phyloP scores from a whole-genome alignment of 2,113 vertebrate genomes.

The Cynopterus brachyotis region DNA sequence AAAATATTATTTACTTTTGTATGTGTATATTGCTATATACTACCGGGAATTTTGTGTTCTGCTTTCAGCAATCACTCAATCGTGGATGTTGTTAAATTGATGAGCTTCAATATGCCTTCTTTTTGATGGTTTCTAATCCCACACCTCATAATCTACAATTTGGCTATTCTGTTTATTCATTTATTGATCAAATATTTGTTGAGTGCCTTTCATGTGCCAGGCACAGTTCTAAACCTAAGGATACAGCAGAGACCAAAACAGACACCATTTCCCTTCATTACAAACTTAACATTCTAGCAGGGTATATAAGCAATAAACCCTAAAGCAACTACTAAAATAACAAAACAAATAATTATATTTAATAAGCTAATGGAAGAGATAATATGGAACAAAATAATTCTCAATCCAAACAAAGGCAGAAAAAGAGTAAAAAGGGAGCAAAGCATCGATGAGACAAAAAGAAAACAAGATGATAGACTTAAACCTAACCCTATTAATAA shows the following conservation, averaged over 20 bases:
- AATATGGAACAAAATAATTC: background rate
- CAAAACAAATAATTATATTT: background rate
- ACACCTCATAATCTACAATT: background rate
- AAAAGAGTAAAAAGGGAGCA: background rate
- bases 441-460: background rate
- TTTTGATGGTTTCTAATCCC: background rate
- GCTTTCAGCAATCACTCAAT: background rate
- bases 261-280: background rate
- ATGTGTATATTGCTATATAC: background rate
- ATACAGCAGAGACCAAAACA: background rate
- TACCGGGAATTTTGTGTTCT: background rate
- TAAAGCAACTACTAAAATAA: background rate
- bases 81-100: background rate
- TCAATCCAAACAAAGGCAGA: background rate
- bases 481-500: background rate
- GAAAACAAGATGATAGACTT: background rate
- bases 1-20: background rate
- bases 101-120: background rate
- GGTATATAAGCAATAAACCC: background rate
- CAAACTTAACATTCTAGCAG: background rate
- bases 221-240: background rate
- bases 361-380: background rate
- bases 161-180: background rate
- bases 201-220: background rate
- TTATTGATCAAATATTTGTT: background rate